These are phyloP conservation scores for Pseudonaja textilis DNA, from an alignment of 2,113 vertebrate genomes.

Conservation along the genomic window DNA sequence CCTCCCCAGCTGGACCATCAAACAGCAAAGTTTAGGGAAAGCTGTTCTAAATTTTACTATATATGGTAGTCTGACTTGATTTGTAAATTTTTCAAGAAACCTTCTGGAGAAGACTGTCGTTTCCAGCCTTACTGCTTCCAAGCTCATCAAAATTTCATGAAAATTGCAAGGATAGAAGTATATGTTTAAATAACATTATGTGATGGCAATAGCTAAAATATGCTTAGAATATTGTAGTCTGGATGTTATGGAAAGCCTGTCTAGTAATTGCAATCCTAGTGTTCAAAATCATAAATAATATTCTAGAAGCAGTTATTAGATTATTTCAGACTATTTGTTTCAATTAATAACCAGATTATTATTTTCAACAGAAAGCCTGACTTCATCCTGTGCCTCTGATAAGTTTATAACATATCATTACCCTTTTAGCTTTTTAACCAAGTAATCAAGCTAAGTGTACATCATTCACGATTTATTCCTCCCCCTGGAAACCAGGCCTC, in stretches of 20 bases:
- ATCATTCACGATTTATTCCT: slow-evolving; percentile 7
- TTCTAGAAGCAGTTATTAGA: neutral
- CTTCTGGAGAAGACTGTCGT: neutral
- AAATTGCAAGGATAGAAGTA: neutral
- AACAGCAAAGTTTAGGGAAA: neutral
- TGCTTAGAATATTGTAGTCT: neutral
- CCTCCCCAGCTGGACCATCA: too few species aligned
- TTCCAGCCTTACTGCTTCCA: neutral
- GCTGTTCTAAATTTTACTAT: neutral
- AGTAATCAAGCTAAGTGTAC: slow-evolving; percentile 11
- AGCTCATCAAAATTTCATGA: neutral
- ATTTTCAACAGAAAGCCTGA: neutral
- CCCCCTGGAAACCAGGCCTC: neutral
- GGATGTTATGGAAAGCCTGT: neutral
- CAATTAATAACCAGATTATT: neutral
- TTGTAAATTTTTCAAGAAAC: neutral
- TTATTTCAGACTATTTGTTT: neutral
- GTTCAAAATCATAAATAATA: neutral
- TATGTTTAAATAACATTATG: neutral
- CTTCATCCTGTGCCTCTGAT: neutral
- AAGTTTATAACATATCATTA: neutral
- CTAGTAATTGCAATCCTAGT: neutral
- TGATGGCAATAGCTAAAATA: neutral
- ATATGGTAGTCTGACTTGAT: neutral
- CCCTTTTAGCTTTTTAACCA: slow-evolving; percentile 10